Evolutionary conservation across 1,140 invertebrate genomes (phyloP), one percentile per base, ranked within the genome.

Genomic region (Drosophila yakuba): DNA sequence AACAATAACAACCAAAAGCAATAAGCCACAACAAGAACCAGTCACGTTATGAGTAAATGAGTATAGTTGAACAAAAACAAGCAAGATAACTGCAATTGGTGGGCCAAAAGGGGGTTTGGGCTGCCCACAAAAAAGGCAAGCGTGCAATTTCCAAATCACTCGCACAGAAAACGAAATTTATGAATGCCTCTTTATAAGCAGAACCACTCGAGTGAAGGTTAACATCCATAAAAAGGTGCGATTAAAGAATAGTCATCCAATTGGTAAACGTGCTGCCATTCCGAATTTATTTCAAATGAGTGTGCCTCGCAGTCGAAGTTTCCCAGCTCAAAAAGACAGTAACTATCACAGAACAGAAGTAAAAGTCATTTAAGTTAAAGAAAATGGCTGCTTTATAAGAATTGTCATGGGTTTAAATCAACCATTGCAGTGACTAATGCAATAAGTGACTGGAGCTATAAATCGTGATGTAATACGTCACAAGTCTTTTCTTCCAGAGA

Each of bases 21-120:
- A 69, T 47, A 69, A 39, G 55, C 45, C 47, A 47, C 39, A 69
- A 61, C 68, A 73, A 73, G 69, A 73, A 73, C 69, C 45, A 73
- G 69, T 73, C 68, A 73, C 69, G 69, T 73, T 60, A 73, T 73
- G 67, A 73, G 45, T 39, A 73, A 61, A 73, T 73, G 67, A 73
- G 68, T 45, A 73, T 47, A 73, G 47, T 52, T 59, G 20, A 51
- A 48, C 54, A 59, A 73, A 50, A 52, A 51, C 39, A 72, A 72
- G 4, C 12, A 12, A 68, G 50, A 55, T 56, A 69, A 69, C 14
- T 69, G 43, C 63, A 55, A 7, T 32, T 45, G 32, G 20, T 54
- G 25, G 43, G 32, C 7, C 32, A 14, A 39, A 39, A 38, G 36
- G 17, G 47, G 32, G 2, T 8, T 7, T 7, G 8, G 28, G 2